A percentile compares a stretch with the other conserved stretches of the same genome.
Evolutionary conservation across 2,797 vertebrate genomes (phyloP).

Genomic region (Pogonophryne albipinna): DNA sequence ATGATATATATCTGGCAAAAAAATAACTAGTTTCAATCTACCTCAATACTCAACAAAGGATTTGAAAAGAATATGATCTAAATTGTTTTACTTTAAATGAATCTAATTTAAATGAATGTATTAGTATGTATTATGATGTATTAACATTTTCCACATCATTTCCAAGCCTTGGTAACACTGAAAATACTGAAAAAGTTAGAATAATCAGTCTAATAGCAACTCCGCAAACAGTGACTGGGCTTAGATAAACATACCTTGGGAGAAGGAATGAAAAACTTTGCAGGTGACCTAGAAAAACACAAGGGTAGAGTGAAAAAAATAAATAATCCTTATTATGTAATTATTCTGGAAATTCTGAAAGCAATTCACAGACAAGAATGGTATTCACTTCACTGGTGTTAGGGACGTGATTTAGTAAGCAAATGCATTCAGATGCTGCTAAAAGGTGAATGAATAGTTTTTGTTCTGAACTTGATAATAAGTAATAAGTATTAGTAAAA

Average conservation of each 20-base stretch:
- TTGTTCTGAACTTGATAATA: neutral
- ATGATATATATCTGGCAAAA: neutral
- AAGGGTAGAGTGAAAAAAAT: constrained; percentile 35
- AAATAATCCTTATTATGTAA: neutral
- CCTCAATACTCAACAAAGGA: neutral
- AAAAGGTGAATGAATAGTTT: neutral
- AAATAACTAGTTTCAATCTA: neutral
- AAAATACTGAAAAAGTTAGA: neutral
- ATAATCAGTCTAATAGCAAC: neutral
- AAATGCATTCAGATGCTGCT: neutral
- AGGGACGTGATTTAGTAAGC: neutral
- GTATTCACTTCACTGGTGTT: neutral
- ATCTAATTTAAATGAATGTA: no score
- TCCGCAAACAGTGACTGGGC: constrained; percentile 5
- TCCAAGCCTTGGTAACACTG: neutral
- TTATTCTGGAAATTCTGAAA: neutral
- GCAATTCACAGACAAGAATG: neutral
- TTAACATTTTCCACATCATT: neutral
- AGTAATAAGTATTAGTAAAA: no score
- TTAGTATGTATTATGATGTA: neutral
- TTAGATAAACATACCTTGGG: constrained; percentile 86
- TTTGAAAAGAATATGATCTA: neutral
- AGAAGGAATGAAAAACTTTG: constrained; percentile 85
- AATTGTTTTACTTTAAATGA: neutral
- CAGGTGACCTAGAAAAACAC: constrained; percentile 87